Evolutionary conservation across 2,888 invertebrate genomes (phyloP).

Genomic region (Chaetoderma sp.): DNA sequence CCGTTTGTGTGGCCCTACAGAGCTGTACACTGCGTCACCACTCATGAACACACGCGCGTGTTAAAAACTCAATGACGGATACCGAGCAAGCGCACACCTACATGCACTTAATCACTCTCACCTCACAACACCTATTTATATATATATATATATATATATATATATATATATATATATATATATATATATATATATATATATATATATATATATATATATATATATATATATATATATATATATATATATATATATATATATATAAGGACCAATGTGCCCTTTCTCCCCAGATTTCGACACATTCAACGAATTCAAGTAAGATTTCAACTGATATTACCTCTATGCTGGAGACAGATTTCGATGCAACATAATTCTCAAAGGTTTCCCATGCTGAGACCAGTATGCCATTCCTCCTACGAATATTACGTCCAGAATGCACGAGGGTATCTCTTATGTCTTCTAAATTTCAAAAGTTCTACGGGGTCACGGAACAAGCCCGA

Average conservation of each 20-base stretch:
- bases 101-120: background rate
- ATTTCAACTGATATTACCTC: too few relatives aligned
- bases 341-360: too few relatives aligned
- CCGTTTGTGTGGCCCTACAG: background rate
- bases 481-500: too few relatives aligned
- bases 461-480: too few relatives aligned
- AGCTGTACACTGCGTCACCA: background rate
- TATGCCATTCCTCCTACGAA: too few relatives aligned
- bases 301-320: background rate
- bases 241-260: background rate
- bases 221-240: constrained; percentile 5
- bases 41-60: background rate
- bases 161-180: background rate
- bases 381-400: too few relatives aligned
- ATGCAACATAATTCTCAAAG: too few relatives aligned
- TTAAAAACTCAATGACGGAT: background rate
- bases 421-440: too few relatives aligned
- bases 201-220: background rate
- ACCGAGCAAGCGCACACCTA: background rate
- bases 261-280: background rate
- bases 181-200: constrained; percentile 2
- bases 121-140: too few relatives aligned
- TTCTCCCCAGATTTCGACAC: background rate
- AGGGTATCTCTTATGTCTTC: too few relatives aligned
- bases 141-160: background rate